Evolutionary conservation across 2,888 invertebrate species (phyloP).

Genomic region (Gymnosoma rotundatum): DNA sequence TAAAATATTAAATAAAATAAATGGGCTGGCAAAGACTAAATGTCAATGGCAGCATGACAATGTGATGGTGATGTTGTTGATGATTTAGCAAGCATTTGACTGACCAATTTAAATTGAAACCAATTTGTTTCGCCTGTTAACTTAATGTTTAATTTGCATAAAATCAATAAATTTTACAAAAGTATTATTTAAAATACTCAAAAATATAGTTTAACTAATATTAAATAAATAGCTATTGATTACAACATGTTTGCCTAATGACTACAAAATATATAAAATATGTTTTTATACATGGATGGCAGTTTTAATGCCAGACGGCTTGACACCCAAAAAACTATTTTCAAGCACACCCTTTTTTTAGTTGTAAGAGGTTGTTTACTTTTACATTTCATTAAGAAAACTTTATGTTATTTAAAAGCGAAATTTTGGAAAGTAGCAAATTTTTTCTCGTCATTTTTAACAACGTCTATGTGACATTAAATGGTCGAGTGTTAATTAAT

Average conservation of each 20-base stretch:
- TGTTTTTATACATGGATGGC: no score
- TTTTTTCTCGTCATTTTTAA: no score
- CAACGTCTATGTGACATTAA: no score
- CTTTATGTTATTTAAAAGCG: no score
- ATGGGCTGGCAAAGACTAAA: slow-evolving; percentile 31
- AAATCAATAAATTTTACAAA: slow-evolving; percentile 46
- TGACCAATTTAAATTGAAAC: slow-evolving; percentile 48
- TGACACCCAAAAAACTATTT: slow-evolving; percentile 30
- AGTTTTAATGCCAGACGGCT: slow-evolving; percentile 29
- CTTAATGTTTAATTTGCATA: slow-evolving; percentile 57
- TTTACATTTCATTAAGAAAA: no score
- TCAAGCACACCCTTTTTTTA: no score
- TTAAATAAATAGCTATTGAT: no score
- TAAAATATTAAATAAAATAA: neutral
- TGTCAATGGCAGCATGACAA: slow-evolving; percentile 8
- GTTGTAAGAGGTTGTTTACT: no score
- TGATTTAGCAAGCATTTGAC: slow-evolving; percentile 35
- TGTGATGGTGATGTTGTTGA: neutral
- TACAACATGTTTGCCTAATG: no score
- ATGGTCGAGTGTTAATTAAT: no score
- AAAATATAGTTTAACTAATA: neutral
- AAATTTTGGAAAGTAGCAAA: no score
- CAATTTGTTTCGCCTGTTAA: slow-evolving; percentile 51
- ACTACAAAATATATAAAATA: no score
- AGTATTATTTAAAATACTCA: neutral